These are phyloP conservation scores for Archips xylosteana DNA, from an alignment of 2,888 invertebrate species.

Conservation along the genomic window DNA sequence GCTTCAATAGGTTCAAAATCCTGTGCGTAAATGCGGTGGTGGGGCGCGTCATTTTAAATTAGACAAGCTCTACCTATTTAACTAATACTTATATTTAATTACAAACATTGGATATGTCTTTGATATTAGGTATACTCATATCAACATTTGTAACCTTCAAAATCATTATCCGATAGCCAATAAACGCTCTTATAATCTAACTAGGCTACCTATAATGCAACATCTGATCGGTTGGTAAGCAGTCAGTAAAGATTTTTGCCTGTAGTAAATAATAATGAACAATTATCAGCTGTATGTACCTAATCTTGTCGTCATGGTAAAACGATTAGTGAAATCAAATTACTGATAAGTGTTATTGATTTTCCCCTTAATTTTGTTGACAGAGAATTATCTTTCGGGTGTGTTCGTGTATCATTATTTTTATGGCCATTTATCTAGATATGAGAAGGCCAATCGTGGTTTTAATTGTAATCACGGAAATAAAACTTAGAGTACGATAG, in stretches of 20 bases:
- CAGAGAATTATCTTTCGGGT: slow-evolving; percentile 53
- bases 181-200: too few species aligned
- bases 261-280: neutral
- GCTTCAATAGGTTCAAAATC: too few species aligned
- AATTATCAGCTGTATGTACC: too few species aligned
- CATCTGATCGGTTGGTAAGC: neutral
- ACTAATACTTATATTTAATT: neutral
- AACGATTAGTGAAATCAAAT: slow-evolving; percentile 46
- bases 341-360: slow-evolving; percentile 49
- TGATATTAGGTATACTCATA: neutral
- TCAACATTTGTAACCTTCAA: neutral
- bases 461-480: neutral
- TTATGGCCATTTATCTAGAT: slow-evolving; percentile 2
- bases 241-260: neutral
- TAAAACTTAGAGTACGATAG: too few species aligned
- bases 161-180: neutral
- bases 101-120: neutral
- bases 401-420: slow-evolving; percentile 42
- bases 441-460: neutral
- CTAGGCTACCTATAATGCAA: neutral
- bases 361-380: slow-evolving; percentile 57
- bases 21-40: too few species aligned
- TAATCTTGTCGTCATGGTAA: slow-evolving; percentile 49
- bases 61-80: too few species aligned
- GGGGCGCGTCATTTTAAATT: too few species aligned